Base-by-base conservation (phyloP, 1,140 invertebrate species). In the Saccostrea glomerata region DNA sequence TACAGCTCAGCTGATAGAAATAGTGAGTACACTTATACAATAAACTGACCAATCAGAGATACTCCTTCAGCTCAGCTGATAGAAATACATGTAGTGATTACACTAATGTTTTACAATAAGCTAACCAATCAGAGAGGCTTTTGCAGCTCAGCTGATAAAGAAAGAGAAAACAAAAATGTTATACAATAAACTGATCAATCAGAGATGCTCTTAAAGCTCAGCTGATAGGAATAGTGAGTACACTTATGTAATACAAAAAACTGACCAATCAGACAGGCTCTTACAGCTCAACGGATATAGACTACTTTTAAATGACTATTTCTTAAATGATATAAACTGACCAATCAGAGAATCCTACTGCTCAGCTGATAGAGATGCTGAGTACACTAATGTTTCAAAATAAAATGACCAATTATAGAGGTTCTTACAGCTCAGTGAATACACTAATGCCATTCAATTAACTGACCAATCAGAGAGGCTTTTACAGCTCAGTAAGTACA, bases 21-120 rank as follows among this genome's bases (percentile, higher is more conserved):
- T 98, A 92, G 98, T 98, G 94, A 96, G 95, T 95, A 56, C 17
- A n/a, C 17, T 11, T 13, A 9, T 17, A 58, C 17, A 2, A 58
- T 17, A 2, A 13, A 13, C 56, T 17, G 97, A 89, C 98, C n/a
- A n/a, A n/a, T 98, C 82, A 95, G 96, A 94, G 97, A 98, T 94
- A 96, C 98, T 84, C 96, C 97, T 56, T 90, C 91, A n/a, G 97
- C 97, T n/a, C 96, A 97, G 95, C 95, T 98, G 58, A 96, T 97
- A 92, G 96, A 98, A 93, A 95, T n/a, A n/a, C n/a, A n/a, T n/a
- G n/a, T 98, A 92, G 98, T 98, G 94, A 96, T 95, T 95, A 58
- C 17, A 54, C 13, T n/a, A n/a, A n/a, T 13, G 9, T n/a, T n/a
- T n/a, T n/a, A n/a, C n/a, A n/a, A n/a, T n/a, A n/a, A n/a, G 97